phyloP scores from a whole-genome alignment of 2,888 invertebrate species.

The Apamea anceps region DNA sequence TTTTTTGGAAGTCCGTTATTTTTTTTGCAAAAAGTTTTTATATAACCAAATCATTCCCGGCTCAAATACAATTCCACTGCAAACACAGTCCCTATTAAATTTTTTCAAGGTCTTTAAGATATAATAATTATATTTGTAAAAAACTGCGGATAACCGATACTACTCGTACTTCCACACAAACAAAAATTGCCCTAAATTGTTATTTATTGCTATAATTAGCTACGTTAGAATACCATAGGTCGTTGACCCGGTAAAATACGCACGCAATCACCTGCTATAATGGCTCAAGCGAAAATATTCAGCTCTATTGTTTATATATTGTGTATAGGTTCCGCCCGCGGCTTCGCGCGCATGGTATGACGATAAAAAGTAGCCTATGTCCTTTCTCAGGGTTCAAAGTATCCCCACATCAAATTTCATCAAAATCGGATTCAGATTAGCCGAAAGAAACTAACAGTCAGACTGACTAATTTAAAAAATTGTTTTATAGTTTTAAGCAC shows the following conservation, averaged over 20 bases:
- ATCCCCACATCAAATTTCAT: not conserved
- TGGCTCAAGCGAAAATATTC: slow-evolving; percentile 56
- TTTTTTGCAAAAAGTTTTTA: too few relatives aligned
- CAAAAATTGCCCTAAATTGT: slow-evolving; percentile 60
- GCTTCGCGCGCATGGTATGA: not conserved
- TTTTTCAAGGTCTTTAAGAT: not conserved
- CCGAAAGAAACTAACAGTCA: too few relatives aligned
- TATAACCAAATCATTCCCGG: not conserved
- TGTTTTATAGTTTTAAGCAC: too few relatives aligned
- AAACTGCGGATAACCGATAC: slow-evolving; percentile 40
- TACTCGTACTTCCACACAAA: slow-evolving; percentile 28
- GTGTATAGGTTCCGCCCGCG: not conserved
- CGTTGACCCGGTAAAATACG: slow-evolving; percentile 66
- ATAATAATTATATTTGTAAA: slow-evolving; percentile 9
- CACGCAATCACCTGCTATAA: slow-evolving; percentile 71
- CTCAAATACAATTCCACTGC: too few relatives aligned
- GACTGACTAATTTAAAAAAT: too few relatives aligned
- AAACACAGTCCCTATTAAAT: not conserved
- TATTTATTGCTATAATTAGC: slow-evolving; percentile 65
- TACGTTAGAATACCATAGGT: slow-evolving; percentile 65
- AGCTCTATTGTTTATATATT: slow-evolving; percentile 28
- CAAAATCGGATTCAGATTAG: not conserved
- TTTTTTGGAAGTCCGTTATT: too few relatives aligned
- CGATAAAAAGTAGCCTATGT: not conserved
- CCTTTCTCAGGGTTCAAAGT: not conserved